phyloP scores from a whole-genome alignment of 2,113 vertebrate genomes.

The Brevimyrus niger region DNA sequence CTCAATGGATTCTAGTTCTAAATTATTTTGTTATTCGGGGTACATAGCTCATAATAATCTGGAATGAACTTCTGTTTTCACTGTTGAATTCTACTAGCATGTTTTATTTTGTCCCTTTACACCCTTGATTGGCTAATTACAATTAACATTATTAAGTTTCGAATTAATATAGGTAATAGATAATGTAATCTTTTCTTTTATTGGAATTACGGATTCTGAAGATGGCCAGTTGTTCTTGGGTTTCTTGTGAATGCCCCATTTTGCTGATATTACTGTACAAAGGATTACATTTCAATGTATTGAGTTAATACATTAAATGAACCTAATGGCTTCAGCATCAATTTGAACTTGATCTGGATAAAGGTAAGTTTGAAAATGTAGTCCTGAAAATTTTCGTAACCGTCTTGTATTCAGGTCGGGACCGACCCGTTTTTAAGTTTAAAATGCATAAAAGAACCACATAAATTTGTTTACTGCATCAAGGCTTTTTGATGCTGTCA shows the following conservation, averaged over 20 bases:
- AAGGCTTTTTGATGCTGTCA: no score
- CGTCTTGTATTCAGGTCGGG: no score
- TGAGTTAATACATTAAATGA: neutral
- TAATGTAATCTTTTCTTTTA: neutral
- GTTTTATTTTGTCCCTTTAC: neutral
- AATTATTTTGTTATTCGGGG: neutral
- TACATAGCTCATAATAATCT: neutral
- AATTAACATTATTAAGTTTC: neutral
- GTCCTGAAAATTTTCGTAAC: neutral
- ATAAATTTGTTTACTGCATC: no score
- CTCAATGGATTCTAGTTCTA: neutral
- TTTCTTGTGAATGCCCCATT: neutral
- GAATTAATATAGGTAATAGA: neutral
- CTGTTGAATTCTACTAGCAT: neutral
- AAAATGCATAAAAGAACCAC: no score
- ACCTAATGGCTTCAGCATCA: neutral
- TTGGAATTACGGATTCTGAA: neutral
- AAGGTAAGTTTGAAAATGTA: neutral
- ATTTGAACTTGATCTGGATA: neutral
- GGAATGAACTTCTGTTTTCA: neutral
- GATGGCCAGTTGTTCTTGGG: neutral
- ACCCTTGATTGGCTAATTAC: neutral
- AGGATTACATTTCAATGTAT: neutral
- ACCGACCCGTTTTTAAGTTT: no score
- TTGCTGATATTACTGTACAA: neutral